phyloP scores from a whole-genome alignment of 2,113 vertebrate species.

The Theropithecus gelada region DNA sequence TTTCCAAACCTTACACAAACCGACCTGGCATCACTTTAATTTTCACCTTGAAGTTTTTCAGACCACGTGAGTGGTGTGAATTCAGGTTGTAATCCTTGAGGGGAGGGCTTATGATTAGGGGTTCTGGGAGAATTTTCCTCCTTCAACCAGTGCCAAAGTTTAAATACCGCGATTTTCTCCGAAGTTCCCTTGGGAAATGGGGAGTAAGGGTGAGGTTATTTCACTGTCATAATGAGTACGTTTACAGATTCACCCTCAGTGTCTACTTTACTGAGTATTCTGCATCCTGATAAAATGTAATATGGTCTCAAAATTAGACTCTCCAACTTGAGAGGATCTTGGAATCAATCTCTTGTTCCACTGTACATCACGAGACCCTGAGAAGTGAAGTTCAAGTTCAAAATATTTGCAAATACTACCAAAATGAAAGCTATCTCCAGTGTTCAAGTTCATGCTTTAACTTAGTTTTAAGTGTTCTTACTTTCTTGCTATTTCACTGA shows the following conservation, averaged over 20 bases:
- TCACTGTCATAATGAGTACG: neutral
- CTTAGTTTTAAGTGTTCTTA: constrained; percentile 27
- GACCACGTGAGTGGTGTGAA: neutral
- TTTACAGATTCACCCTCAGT: neutral
- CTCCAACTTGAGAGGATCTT: neutral
- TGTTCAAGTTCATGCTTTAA: neutral
- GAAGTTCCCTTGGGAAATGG: neutral
- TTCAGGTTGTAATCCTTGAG: neutral
- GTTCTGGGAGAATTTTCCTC: constrained; percentile 34
- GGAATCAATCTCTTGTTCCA: constrained; percentile 16
- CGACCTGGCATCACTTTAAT: constrained; percentile 3
- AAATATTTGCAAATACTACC: neutral
- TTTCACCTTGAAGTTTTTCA: constrained; percentile 42
- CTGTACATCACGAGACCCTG: neutral
- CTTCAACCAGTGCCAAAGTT: constrained; percentile 25
- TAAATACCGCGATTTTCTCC: constrained; percentile 16
- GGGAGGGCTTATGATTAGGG: neutral
- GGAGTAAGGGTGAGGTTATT: neutral
- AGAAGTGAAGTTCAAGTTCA: constrained; percentile 37
- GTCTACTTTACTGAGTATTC: neutral
- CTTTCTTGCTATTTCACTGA: neutral
- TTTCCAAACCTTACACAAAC: neutral
- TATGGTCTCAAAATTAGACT: neutral
- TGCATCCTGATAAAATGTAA: neutral
- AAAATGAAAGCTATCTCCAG: neutral